Percentiles rank a stretch among this genome's conserved stretches.
phyloP scores from a whole-genome alignment of 2,797 vertebrate genomes.

The Epinephelus awoara region DNA sequence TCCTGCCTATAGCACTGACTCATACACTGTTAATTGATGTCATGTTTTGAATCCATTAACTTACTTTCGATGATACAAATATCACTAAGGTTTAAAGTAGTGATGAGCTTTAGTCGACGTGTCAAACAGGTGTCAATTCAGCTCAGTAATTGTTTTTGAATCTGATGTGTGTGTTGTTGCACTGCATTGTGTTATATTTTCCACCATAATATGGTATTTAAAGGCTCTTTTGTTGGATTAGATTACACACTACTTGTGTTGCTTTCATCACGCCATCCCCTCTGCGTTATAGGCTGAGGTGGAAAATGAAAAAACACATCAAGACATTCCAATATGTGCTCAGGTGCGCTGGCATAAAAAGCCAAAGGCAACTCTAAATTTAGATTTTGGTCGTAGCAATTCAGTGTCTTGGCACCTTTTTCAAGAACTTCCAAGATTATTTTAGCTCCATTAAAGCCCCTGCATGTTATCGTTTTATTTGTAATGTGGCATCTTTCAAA shows the following conservation, averaged over 20 bases:
- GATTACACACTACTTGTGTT: neutral
- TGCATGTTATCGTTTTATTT: neutral
- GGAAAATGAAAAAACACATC: neutral
- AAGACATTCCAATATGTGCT: conserved; percentile 11
- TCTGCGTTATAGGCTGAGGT: neutral
- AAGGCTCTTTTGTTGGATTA: neutral
- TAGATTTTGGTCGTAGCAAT: neutral
- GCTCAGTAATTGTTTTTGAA: neutral
- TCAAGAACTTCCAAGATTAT: neutral
- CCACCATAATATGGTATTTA: neutral
- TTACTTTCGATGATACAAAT: neutral
- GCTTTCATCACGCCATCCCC: neutral
- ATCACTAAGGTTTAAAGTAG: no score
- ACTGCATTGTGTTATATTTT: neutral
- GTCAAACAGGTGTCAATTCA: neutral
- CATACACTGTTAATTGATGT: neutral
- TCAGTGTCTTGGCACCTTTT: neutral
- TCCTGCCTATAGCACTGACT: no score
- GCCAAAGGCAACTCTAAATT: neutral
- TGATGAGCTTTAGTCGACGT: neutral
- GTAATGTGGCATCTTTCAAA: neutral
- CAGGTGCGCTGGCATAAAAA: neutral
- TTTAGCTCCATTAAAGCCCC: neutral
- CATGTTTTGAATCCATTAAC: neutral
- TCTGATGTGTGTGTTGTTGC: neutral